Percentiles rank a stretch among this genome's conserved stretches.
These are phyloP conservation scores for Camponotus vicinus DNA, from an alignment of 1,140 invertebrate genomes.

Conservation along the genomic window DNA sequence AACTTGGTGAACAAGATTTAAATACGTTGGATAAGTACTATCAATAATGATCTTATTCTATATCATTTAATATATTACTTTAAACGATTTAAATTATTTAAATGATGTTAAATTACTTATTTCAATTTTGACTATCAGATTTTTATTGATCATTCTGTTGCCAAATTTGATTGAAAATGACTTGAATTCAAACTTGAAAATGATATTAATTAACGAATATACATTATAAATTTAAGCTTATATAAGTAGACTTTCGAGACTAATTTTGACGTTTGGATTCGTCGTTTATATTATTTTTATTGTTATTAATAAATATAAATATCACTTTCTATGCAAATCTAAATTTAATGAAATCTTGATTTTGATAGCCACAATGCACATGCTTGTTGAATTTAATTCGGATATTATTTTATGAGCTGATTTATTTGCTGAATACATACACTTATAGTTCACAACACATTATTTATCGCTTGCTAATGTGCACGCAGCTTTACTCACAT, in stretches of 20 bases:
- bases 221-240: background rate
- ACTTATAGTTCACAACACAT: background rate
- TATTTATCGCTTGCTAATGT: slow-evolving; percentile 14
- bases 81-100: background rate
- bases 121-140: background rate
- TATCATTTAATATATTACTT: background rate
- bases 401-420: background rate
- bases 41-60: background rate
- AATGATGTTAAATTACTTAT: background rate
- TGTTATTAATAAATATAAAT: background rate
- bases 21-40: background rate
- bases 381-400: slow-evolving; percentile 9
- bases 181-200: background rate
- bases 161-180: background rate
- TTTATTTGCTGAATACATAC: background rate
- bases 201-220: background rate
- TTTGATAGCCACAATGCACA: background rate
- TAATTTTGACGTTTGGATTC: background rate
- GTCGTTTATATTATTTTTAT: background rate
- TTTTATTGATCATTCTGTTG: background rate
- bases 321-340: background rate
- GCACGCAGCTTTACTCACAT: slow-evolving; percentile 2
- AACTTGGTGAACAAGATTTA: background rate
- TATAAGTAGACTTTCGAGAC: background rate
- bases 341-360: background rate